These are phyloP conservation scores for Gobio occitaniae DNA, from an alignment of 2,797 vertebrate species.

Conservation along the genomic window DNA sequence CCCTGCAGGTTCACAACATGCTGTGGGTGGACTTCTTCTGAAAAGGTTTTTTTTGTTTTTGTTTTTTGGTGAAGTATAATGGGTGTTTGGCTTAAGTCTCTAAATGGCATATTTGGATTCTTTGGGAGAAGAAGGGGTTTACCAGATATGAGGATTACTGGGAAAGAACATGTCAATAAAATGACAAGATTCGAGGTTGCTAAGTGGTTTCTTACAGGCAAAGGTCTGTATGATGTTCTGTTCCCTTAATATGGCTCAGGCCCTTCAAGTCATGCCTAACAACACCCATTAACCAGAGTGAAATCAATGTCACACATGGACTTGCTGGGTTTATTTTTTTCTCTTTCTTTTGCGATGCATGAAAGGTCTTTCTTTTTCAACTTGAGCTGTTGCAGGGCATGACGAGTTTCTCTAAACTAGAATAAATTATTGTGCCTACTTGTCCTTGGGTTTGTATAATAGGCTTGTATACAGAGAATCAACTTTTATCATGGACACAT, in stretches of 20 bases:
- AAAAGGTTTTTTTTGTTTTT: background rate
- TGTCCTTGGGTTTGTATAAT: slow-evolving; percentile 21
- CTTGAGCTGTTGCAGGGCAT: background rate
- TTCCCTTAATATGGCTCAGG: background rate
- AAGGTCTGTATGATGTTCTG: background rate
- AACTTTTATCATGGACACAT: slow-evolving; percentile 11
- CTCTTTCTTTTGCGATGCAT: background rate
- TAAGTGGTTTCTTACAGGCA: background rate
- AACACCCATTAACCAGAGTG: background rate
- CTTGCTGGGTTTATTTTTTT: background rate
- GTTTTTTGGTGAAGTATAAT: background rate
- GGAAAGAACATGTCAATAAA: too few relatives aligned
- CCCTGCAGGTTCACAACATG: background rate
- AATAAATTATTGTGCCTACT: background rate
- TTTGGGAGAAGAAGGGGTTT: background rate
- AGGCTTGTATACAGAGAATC: background rate
- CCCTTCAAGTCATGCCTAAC: background rate
- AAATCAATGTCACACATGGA: background rate
- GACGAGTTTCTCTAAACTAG: background rate
- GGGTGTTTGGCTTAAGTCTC: background rate
- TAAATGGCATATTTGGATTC: background rate
- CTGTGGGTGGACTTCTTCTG: background rate
- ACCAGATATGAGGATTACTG: background rate
- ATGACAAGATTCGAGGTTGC: background rate
- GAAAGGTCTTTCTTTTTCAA: background rate